Conservation (phyloP, 2,797 vertebrate species). For the Phoeniculus purpureus region DNA sequence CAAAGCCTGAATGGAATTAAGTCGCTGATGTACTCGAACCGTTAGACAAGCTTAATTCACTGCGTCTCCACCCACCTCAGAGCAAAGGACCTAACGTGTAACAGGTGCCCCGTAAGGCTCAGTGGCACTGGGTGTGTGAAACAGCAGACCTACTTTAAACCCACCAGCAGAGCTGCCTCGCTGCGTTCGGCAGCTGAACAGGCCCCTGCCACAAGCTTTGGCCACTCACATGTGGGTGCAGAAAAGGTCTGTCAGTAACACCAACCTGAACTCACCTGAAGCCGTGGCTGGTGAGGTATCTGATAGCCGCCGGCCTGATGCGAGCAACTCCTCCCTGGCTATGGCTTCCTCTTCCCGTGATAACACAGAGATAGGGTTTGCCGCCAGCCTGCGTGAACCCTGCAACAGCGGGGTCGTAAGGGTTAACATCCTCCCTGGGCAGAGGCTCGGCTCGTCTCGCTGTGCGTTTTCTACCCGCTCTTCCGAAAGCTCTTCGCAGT, state of each 20-base stretch:
- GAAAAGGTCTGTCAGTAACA: slow-evolving; percentile 2
- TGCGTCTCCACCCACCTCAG: neutral
- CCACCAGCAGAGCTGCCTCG: neutral
- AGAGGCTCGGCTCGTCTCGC: neutral
- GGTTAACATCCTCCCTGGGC: neutral
- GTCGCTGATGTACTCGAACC: neutral
- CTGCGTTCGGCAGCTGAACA: neutral
- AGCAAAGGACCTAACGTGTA: neutral
- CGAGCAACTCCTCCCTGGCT: slow-evolving; percentile 96
- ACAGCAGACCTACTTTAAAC: neutral
- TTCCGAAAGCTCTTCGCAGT: neutral
- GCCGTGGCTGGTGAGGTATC: slow-evolving; percentile 91
- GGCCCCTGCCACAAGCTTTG: slow-evolving; percentile 8
- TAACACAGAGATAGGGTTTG: slow-evolving; percentile 90
- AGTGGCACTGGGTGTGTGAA: neutral
- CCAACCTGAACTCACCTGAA: slow-evolving; percentile 85
- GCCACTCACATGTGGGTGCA: slow-evolving; percentile 27
- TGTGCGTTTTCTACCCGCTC: neutral
- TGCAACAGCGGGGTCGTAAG: slow-evolving; percentile 72
- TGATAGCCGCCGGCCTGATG: slow-evolving; percentile 93
- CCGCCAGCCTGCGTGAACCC: slow-evolving; percentile 88
- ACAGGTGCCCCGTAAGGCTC: neutral
- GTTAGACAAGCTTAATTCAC: neutral
- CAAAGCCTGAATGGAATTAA: neutral
- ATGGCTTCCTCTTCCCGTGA: slow-evolving; percentile 98